Conservation (phyloP, 2,113 vertebrate species). For the Coracopsis vasa region DNA sequence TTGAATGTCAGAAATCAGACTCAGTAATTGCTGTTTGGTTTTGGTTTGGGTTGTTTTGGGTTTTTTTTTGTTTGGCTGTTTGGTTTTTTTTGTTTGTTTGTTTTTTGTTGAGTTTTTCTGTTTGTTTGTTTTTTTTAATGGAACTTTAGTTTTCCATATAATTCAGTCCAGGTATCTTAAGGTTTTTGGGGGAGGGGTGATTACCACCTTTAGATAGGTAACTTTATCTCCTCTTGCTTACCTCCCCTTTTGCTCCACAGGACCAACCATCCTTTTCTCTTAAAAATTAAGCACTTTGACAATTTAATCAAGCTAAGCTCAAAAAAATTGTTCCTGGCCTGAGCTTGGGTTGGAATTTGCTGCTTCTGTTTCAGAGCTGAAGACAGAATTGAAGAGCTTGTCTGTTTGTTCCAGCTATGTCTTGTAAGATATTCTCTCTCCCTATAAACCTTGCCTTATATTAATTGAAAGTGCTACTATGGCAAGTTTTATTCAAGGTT, state of each 20-base stretch:
- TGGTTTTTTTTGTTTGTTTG: no score
- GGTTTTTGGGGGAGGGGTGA: neutral
- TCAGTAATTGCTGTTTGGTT: neutral
- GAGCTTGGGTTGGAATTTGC: constrained; percentile 54
- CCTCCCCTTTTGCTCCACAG: constrained; percentile 45
- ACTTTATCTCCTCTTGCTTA: constrained; percentile 43
- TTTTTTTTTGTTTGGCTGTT: no score
- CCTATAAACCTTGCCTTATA: constrained; percentile 50
- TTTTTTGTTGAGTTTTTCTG: no score
- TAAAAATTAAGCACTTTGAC: constrained; percentile 52
- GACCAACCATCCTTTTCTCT: constrained; percentile 43
- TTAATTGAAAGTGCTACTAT: neutral
- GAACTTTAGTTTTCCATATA: neutral
- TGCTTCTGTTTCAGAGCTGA: constrained; percentile 60
- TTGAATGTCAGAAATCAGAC: neutral
- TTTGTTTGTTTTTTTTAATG: neutral
- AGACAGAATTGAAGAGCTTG: constrained; percentile 56
- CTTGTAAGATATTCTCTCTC: constrained; percentile 54
- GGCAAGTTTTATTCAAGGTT: constrained; percentile 33
- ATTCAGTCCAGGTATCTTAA: neutral
- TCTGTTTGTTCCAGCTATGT: constrained; percentile 54
- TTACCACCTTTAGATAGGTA: constrained; percentile 22
- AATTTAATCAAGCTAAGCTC: constrained; percentile 45
- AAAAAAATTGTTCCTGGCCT: constrained; percentile 50
- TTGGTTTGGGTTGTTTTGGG: neutral